phyloP scores from a whole-genome alignment of 2,888 invertebrate genomes.

The Cantharis flavilabris region DNA sequence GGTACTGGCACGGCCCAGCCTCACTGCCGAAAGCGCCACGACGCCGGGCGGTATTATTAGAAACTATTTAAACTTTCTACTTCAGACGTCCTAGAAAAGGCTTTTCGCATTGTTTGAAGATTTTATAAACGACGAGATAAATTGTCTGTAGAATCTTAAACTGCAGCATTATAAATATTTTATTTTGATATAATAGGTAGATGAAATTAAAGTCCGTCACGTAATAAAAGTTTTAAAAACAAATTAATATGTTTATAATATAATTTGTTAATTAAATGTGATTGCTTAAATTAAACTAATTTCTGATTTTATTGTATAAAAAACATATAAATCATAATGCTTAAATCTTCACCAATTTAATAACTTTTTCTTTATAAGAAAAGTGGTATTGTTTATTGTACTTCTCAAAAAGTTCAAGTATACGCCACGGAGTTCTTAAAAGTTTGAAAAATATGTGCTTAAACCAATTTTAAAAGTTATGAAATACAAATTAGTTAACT shows the following conservation, averaged over 20 bases:
- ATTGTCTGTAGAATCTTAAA: constrained; percentile 1
- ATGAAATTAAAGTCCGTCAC: background rate
- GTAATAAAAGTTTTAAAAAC: background rate
- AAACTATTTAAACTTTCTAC: constrained; percentile 39
- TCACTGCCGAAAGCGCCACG: constrained; percentile 45
- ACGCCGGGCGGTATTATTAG: constrained; percentile 39
- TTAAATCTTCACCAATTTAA: background rate
- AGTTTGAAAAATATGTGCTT: background rate
- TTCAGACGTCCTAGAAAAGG: constrained; percentile 30
- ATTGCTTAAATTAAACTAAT: background rate
- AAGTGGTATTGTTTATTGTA: background rate
- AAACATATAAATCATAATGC: background rate
- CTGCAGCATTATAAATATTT: background rate
- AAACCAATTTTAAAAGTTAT: background rate
- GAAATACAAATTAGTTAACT: background rate
- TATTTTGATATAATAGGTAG: background rate
- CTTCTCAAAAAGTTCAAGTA: background rate
- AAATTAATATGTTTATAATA: background rate
- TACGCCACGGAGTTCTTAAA: background rate
- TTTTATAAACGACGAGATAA: constrained; percentile 4
- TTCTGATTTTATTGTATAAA: background rate
- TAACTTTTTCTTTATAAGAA: background rate
- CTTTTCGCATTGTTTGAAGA: constrained; percentile 24
- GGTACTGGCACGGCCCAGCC: constrained; percentile 49
- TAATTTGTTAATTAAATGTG: background rate